Conservation (phyloP, 2,888 invertebrate species). For the Girardia tigrina region DNA sequence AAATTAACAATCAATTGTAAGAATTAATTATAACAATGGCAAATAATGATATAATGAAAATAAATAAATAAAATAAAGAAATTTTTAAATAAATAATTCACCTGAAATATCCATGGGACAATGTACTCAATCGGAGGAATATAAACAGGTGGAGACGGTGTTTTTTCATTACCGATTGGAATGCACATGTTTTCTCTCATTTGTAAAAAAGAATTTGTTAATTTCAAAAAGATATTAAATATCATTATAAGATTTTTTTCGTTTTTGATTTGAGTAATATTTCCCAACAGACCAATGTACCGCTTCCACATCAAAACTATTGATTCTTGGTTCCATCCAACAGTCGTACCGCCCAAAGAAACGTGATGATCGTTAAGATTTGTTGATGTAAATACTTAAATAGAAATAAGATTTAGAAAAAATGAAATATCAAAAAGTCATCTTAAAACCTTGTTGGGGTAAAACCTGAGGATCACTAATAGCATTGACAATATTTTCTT, state of each 20-base stretch:
- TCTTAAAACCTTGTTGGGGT: neutral
- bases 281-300: neutral
- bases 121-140: neutral
- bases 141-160: neutral
- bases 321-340: neutral
- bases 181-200: constrained; percentile 15
- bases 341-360: neutral
- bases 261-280: constrained; percentile 9
- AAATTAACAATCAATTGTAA: too few species aligned
- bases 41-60: too few species aligned
- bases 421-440: neutral
- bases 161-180: neutral
- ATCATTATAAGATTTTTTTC: neutral
- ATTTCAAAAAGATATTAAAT: neutral
- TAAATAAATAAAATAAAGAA: too few species aligned
- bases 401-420: neutral
- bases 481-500: neutral
- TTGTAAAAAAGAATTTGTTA: neutral
- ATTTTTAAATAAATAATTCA: too few species aligned
- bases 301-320: neutral
- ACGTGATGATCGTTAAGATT: neutral
- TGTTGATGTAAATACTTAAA: neutral
- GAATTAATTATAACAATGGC: too few species aligned
- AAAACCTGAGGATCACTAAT: neutral
- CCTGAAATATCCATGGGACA: constrained; percentile 9